Base-by-base conservation (phyloP, 2,888 invertebrate species). In the Tupiocoris notatus region DNA sequence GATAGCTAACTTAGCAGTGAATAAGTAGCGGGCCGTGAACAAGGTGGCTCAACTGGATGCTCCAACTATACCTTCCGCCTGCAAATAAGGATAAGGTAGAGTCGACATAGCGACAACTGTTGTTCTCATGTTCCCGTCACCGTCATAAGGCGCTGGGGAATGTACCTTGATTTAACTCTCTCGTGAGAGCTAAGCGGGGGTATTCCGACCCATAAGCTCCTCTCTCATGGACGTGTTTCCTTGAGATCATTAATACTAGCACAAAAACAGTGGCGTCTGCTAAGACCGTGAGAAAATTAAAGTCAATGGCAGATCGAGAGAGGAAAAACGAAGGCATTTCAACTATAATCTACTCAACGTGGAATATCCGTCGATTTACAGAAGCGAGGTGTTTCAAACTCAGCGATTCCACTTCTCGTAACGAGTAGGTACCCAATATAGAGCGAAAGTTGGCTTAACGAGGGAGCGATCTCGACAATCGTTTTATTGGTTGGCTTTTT, bases 71-170 rank as follows among this genome's bases (percentile, higher is more conserved):
- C 3, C 39, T 39, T 7, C 12, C 3, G 39, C 39, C 39, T 39
- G 3, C 12, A 39, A 39, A 39, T 12, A 39, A 12, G 39, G 39
- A 39, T 39, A 39, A n/a, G 39, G 39, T 39, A 39, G 39, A n/a
- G 39, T 39, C 39, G 39, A 39, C 39, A 39, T 39, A 39, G 39
- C 39, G 39, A 39, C 39, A 39, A 39, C 39, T 39, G 39, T 39
- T 39, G 70, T 70, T 70, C 70, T 70, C 70, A 59, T 70, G 70
- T 70, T 70, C 59, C 70, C 70, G 70, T 70, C 70, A 58, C 57
- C 58, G 59, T 59, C 23, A 18, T 2, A 22, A 59, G 59, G 59
- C 70, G 57, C 70, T 59, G 23, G 59, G 59, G 70, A 70, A 70
- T 70, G 70, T 59, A 70, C 70, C 59, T 70, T 70, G 59, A 70